Conservation (phyloP, 2,113 vertebrate genomes). For the Fregetta grallaria region DNA sequence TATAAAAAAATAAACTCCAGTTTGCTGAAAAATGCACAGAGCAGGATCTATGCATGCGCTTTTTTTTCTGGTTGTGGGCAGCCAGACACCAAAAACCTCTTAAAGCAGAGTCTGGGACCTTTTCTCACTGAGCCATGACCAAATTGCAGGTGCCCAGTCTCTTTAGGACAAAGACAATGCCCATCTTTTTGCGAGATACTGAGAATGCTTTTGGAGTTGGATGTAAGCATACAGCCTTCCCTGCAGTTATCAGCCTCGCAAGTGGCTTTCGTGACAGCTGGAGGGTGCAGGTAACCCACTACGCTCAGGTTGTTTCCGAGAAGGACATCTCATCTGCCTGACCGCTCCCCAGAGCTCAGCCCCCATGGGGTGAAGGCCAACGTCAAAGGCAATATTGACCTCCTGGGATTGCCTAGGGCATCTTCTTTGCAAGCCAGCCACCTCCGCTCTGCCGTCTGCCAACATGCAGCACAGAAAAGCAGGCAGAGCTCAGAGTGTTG, state of each 20-base stretch:
- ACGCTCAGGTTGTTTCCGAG: rapidly evolving
- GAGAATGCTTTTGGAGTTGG: not conserved
- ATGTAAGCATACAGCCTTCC: not conserved
- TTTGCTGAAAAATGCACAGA: not conserved
- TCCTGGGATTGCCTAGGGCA: not conserved
- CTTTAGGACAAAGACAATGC: not conserved
- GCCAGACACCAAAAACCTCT: not conserved
- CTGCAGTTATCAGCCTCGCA: not conserved
- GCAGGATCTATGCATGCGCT: not conserved
- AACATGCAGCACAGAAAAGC: rapidly evolving
- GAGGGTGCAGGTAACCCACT: not conserved
- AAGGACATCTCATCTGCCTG: not conserved
- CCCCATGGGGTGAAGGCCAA: not conserved
- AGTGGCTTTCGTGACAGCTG: not conserved
- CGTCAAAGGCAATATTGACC: not conserved
- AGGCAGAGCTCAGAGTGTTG: not conserved
- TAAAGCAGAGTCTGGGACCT: not conserved
- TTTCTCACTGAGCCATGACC: not conserved
- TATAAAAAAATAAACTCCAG: not conserved
- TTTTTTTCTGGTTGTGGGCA: not conserved
- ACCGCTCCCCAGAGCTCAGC: not conserved
- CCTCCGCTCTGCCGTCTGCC: not conserved
- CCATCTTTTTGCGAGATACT: not conserved
- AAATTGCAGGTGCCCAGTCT: not conserved
- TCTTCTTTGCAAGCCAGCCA: not conserved